Base-by-base conservation (phyloP, 2,888 invertebrate species). In the Apodemia duryi region DNA sequence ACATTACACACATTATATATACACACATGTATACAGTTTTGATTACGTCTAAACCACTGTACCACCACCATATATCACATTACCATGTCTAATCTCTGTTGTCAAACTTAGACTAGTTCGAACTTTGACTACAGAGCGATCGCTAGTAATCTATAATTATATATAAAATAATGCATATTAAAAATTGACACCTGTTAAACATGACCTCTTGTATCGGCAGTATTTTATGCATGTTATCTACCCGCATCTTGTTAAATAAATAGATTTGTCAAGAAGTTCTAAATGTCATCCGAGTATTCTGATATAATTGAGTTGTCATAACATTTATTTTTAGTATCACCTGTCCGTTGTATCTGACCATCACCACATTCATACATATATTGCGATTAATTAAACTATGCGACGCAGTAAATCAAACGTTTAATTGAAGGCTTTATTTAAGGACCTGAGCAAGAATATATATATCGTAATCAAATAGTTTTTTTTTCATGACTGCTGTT, bases 311-410 rank as follows among this genome's bases (percentile, higher is more conserved):
- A 57, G 32, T 29, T 29, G 54, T 57, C 54, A 57, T 57, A 57
- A 57, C 29, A 13, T 32, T 57, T 57, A 57, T 57, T 57, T 57
- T 29, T 57, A 57, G 54, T 2, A 54, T 54, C 54, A 54, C 54
- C 54, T 54, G 54, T 32, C 54, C 54, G 1, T 54, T 29, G 28
- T 28, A 54, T 54, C 54, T 29, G 11, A 29, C 54, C 32, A 54
- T 29, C 29, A 29, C 29, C 21, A 61, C 35, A 35, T n/a, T 61
- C 11, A 61, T 35, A 10, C 35, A 38, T 4, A 35, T 11, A 43
- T 38, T 35, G 5, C 54, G 29, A 54, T 32, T 29, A 54, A 32
- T 54, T 38, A 38, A 38, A 38, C 38, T 6, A 54, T 4, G 11
- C 10, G 10, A 21, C 29, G 10, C 6, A 21, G 28, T 52, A 54